Conservation (phyloP, 1,140 invertebrate species). For the Gryllus bimaculatus region DNA sequence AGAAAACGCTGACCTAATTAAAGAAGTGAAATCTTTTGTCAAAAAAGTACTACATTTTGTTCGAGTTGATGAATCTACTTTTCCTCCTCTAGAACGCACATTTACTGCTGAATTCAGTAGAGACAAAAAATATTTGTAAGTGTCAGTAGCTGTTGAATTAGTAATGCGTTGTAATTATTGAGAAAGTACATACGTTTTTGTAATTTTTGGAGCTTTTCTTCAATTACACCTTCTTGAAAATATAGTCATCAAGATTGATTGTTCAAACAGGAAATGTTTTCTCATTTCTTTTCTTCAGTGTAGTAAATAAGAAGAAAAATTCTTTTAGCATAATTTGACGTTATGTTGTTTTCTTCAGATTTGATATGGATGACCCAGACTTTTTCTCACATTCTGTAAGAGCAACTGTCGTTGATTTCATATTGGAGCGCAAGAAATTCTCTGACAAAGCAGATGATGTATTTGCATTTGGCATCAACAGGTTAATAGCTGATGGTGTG, state of each 20-base stretch:
- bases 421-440: constrained; percentile 79
- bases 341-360: constrained; percentile 43
- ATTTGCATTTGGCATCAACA: constrained; percentile 74
- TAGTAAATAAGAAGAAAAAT: too few relatives aligned
- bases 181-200: too few relatives aligned
- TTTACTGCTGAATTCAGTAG: constrained; percentile 70
- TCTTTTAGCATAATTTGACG: background rate
- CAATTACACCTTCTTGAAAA: too few relatives aligned
- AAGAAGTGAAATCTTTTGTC: constrained; percentile 19
- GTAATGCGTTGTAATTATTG: too few relatives aligned
- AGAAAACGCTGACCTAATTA: constrained; percentile 23
- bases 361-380: constrained; percentile 65
- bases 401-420: constrained; percentile 83
- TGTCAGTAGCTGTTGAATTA: constrained; percentile 21
- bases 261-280: too few relatives aligned
- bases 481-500: constrained; percentile 63
- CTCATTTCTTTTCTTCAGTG: too few relatives aligned
- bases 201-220: too few relatives aligned
- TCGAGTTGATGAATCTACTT: constrained; percentile 29
- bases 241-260: too few relatives aligned
- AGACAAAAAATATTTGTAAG: constrained; percentile 80
- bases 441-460: constrained; percentile 49
- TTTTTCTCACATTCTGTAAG: constrained; percentile 82
- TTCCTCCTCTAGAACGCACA: constrained; percentile 31
- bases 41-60: constrained; percentile 29